phyloP scores from a whole-genome alignment of 2,113 vertebrate species.

The Lepus europaeus region DNA sequence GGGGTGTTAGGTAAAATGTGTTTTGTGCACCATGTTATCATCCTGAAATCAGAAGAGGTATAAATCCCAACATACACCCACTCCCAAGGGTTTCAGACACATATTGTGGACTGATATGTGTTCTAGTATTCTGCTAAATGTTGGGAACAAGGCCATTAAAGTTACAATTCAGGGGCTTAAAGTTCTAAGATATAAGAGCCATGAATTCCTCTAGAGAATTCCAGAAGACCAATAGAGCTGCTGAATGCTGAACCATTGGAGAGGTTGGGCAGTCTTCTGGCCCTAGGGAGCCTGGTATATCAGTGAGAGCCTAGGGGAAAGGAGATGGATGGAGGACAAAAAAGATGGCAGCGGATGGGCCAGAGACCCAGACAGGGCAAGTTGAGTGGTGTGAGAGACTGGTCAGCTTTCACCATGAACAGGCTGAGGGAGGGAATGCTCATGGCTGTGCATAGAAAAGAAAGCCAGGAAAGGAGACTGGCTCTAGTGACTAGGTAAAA shows the following conservation, averaged over 20 bases:
- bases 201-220: not conserved
- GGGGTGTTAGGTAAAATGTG: not conserved
- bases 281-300: not conserved
- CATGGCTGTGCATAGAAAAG: not conserved
- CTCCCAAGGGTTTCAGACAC: not conserved
- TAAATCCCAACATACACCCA: not conserved
- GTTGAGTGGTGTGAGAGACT: not conserved
- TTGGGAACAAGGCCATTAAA: not conserved
- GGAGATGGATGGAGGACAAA: not conserved
- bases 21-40: not conserved
- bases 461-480: not conserved
- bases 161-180: not conserved
- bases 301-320: not conserved
- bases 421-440: not conserved
- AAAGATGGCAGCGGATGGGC: not conserved
- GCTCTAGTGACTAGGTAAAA: slow-evolving; percentile 39
- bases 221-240: not conserved
- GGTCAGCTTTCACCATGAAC: not conserved
- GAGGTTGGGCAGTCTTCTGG: not conserved
- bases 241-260: not conserved
- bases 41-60: slow-evolving; percentile 22
- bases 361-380: not conserved
- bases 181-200: not conserved
- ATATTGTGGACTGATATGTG: not conserved
- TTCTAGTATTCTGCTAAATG: not conserved